phyloP scores from a whole-genome alignment of 2,888 invertebrate species.

The Sinohyriopsis cumingii region DNA sequence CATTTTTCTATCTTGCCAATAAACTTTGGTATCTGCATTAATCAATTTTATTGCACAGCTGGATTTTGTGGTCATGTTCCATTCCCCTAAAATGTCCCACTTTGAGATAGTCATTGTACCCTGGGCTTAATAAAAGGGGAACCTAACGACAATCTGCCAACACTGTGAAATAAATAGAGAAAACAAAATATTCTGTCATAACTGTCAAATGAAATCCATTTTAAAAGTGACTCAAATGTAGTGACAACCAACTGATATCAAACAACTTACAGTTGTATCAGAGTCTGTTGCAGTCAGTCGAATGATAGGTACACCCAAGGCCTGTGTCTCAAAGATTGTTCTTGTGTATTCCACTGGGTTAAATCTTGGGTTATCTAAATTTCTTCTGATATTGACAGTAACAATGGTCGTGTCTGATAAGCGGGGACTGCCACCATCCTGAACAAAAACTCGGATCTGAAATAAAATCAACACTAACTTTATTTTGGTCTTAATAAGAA shows the following conservation, averaged over 20 bases:
- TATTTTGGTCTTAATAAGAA: neutral
- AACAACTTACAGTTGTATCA: constrained; percentile 45
- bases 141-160: too few species aligned
- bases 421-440: constrained; percentile 63
- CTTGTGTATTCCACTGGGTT: constrained; percentile 25
- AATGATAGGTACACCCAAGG: constrained; percentile 48
- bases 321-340: constrained; percentile 48
- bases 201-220: too few species aligned
- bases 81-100: too few species aligned
- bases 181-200: too few species aligned
- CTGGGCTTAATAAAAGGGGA: too few species aligned
- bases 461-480: neutral
- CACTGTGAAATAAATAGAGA: too few species aligned
- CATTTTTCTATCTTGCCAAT: too few species aligned
- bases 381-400: constrained; percentile 45
- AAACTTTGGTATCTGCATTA: too few species aligned
- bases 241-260: neutral
- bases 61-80: too few species aligned
- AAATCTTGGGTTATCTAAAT: constrained; percentile 51
- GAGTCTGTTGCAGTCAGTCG: constrained; percentile 53
- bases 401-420: constrained; percentile 44
- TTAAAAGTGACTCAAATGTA: too few species aligned
- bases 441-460: constrained; percentile 59
- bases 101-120: too few species aligned
- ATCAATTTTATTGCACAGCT: too few species aligned